These are phyloP conservation scores for Gymnothorax javanicus DNA, from an alignment of 2,797 vertebrate species.

Conservation along the genomic window DNA sequence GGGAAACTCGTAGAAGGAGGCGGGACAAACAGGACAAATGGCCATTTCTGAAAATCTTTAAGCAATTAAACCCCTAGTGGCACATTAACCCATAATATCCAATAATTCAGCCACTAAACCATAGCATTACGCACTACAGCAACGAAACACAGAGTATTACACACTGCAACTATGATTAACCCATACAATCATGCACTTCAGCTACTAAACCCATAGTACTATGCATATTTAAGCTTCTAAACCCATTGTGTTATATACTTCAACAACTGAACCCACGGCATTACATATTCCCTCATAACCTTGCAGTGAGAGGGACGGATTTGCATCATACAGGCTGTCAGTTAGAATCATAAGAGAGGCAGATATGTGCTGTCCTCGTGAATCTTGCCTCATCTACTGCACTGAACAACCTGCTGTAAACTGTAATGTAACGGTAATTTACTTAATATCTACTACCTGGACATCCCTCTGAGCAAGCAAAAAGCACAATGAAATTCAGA, in stretches of 20 bases:
- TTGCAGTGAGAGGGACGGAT: background rate
- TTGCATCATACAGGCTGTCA: background rate
- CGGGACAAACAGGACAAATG: no score
- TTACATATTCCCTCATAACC: no score
- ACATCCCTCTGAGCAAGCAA: background rate
- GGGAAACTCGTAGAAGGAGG: no score
- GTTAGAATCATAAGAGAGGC: background rate
- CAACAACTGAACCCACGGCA: no score
- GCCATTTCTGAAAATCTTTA: no score
- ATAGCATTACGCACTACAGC: no score
- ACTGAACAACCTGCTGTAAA: background rate
- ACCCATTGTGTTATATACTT: no score
- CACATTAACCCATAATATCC: no score
- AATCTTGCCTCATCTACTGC: background rate
- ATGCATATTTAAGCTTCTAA: no score
- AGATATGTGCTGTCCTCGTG: background rate
- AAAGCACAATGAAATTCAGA: background rate
- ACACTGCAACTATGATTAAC: no score
- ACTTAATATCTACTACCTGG: background rate
- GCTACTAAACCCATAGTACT: background rate
- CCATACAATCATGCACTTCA: background rate
- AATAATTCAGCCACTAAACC: no score
- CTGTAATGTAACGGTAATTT: background rate
- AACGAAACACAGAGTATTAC: no score
- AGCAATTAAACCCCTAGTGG: background rate